Base-by-base conservation (phyloP, 1,140 invertebrate genomes). In the fruit fly (Drosophila melanogaster) region DNA sequence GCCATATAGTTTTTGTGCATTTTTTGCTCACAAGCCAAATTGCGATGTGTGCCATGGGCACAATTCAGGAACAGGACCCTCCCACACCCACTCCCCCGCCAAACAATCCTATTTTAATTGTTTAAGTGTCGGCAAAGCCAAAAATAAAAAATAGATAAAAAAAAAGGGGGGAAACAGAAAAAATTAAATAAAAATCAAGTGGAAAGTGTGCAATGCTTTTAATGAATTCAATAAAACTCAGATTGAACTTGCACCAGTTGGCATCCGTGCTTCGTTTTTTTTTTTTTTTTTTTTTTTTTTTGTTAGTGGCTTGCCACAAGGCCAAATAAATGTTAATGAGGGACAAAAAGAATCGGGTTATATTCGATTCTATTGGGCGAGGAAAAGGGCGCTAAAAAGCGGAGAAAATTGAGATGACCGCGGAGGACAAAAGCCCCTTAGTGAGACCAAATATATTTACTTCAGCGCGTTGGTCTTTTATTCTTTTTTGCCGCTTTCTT, bases 161-260 rank as follows among this genome's bases (percentile, higher is more conserved):
- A 46, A 4, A 10, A 8, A 22, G 30, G 12, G 22, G 7, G 26
- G 11, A 22, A 30, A 19, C 41, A 10, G 17, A 55, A 22, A 51
- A 57, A 51, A 80, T 46, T 54, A 59, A 57, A 59, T 65, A 62
- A 57, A 71, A 58, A 70, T 65, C 19, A 54, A 49, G 62, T 37
- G 49, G 53, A 72, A 72, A 81, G 53, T 60, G 41, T 54, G 41
- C 54, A 46, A 51, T 37, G 61, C 47, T 59, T 79, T 79, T 84
- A 83, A 83, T 84, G 58, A 70, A 79, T 66, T 57, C 47, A 69
- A 84, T 75, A 64, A 75, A 69, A 83, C 38, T 75, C 64, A 51
- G 64, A 79, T 79, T 83, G 62, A 70, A 60, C 49, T 72, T 77
- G 53, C 64, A 41, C 14, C 26, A 19, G 12, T 51, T 50, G 54